A percentile compares a stretch with the other conserved stretches of the same genome.
phyloP scores from a whole-genome alignment of 2,888 invertebrate species.

The Camptogramma bilineatum region DNA sequence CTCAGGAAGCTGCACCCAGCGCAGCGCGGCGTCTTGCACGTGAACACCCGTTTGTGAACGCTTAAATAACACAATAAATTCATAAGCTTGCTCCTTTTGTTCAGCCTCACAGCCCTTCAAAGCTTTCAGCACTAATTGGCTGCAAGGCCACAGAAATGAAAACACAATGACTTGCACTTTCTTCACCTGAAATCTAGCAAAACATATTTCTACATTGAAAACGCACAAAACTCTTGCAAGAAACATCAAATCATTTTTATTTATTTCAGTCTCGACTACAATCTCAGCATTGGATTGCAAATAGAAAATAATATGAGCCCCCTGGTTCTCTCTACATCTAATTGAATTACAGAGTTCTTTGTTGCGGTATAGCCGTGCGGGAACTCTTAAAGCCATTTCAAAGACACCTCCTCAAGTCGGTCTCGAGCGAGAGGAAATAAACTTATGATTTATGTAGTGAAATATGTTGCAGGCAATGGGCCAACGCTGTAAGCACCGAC shows the following conservation, averaged over 20 bases:
- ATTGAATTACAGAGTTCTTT: constrained; percentile 80
- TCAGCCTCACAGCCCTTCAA: constrained; percentile 55
- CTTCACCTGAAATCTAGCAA: not conserved
- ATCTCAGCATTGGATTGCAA: constrained; percentile 56
- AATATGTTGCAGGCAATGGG: constrained; percentile 73
- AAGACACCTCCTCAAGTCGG: constrained; percentile 75
- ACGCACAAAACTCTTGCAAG: not conserved
- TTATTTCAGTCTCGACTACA: constrained; percentile 14
- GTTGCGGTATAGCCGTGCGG: constrained; percentile 69
- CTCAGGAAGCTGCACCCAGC: constrained; percentile 81
- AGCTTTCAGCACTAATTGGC: constrained; percentile 76
- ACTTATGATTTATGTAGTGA: constrained; percentile 84
- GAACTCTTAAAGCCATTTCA: constrained; percentile 79
- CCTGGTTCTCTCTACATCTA: constrained; percentile 65
- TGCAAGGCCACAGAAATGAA: constrained; percentile 9
- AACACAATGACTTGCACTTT: constrained; percentile 9
- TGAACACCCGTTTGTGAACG: constrained; percentile 78
- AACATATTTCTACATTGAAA: not conserved
- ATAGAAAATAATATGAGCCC: constrained; percentile 67
- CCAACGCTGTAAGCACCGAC: constrained; percentile 60
- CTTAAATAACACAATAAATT: constrained; percentile 84
- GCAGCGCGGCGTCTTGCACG: constrained; percentile 67
- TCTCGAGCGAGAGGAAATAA: constrained; percentile 82
- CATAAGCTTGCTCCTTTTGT: constrained; percentile 76
- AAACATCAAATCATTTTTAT: constrained; percentile 19